A percentile compares a stretch with the other conserved stretches of the same genome.
Evolutionary conservation across 2,797 vertebrate species (phyloP).

Genomic region (Platalea minor): DNA sequence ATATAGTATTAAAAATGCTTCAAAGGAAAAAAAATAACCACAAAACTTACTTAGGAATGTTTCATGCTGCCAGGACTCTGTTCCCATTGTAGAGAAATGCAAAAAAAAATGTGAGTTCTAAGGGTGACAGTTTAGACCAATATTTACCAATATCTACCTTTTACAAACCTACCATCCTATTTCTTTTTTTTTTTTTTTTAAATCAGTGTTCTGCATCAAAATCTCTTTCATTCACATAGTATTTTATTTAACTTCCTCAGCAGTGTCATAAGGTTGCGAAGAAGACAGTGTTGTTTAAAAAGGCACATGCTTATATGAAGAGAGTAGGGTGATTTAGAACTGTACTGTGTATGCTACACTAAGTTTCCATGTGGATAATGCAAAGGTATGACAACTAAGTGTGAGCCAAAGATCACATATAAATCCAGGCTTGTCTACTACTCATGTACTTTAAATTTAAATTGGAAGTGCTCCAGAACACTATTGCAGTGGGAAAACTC

Average conservation of each 20-base stretch:
- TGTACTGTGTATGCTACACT: rapidly evolving
- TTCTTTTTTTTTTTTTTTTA: background rate
- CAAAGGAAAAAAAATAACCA: background rate
- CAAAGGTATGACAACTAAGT: background rate
- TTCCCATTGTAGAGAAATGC: background rate
- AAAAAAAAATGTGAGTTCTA: background rate
- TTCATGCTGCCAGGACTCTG: background rate
- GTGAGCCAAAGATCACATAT: background rate
- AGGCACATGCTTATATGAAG: background rate
- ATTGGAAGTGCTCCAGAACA: background rate
- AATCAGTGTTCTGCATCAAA: background rate
- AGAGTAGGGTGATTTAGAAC: background rate
- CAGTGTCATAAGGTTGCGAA: background rate
- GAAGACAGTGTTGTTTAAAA: background rate
- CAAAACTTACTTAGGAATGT: background rate
- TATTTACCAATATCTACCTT: background rate
- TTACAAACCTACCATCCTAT: background rate
- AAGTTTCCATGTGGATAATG: background rate
- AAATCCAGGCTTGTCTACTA: background rate
- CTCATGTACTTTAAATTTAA: background rate
- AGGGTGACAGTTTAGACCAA: background rate
- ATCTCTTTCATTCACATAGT: background rate
- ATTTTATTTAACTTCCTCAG: background rate
- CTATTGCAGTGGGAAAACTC: background rate
- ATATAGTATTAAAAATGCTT: background rate